Percentiles rank a stretch among this genome's conserved stretches.
phyloP scores from a whole-genome alignment of 2,888 invertebrate species.

The Ypsolopha sequella region DNA sequence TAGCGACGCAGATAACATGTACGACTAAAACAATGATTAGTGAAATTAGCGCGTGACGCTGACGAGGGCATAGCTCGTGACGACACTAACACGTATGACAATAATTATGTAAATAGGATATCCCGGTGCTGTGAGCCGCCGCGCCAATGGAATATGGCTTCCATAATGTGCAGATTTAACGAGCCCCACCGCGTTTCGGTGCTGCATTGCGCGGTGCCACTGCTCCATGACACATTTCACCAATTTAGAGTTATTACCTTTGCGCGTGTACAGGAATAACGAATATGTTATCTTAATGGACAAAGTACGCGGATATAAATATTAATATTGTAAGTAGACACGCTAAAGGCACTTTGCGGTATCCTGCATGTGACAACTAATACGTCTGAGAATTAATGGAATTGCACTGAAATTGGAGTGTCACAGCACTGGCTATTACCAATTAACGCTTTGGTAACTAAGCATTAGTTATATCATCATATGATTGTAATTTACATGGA shows the following conservation, averaged over 20 bases:
- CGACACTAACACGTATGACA: conserved; percentile 21
- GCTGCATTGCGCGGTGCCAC: conserved; percentile 13
- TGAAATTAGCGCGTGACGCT: conserved; percentile 24
- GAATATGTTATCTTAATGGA: conserved; percentile 2
- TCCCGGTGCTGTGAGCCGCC: conserved; percentile 20
- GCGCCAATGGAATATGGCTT: conserved; percentile 28
- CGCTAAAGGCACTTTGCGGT: background rate
- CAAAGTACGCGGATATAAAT: background rate
- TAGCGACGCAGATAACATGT: conserved; percentile 2
- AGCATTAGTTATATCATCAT: background rate
- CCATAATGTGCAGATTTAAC: conserved; percentile 26
- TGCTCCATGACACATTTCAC: conserved; percentile 15
- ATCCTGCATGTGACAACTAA: background rate
- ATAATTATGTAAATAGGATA: conserved; percentile 48
- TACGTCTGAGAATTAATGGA: background rate
- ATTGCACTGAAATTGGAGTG: background rate
- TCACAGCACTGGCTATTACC: background rate
- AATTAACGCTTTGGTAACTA: no score
- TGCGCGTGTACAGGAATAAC: conserved; percentile 8
- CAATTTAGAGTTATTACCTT: conserved; percentile 15
- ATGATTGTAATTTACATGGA: background rate
- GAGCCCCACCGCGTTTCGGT: conserved; percentile 18
- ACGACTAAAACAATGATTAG: conserved; percentile 36
- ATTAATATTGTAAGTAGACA: background rate
- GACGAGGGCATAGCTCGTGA: conserved; percentile 3